Conservation (phyloP, 1,140 invertebrate species). For the Aphelenchoides fujianensis region DNA sequence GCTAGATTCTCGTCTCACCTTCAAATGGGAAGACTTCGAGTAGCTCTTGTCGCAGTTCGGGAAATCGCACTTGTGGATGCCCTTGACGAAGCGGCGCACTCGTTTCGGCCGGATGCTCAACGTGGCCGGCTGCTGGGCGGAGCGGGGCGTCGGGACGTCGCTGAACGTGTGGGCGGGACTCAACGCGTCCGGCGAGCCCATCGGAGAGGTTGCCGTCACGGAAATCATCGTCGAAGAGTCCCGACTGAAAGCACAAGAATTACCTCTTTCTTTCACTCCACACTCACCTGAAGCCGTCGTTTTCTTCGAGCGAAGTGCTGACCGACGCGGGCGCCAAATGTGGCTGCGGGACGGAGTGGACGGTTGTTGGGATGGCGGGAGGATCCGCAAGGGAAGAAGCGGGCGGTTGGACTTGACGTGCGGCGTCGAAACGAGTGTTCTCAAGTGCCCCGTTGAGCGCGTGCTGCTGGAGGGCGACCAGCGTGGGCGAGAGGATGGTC, state of each 20-base stretch:
- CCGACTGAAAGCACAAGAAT: too few species aligned
- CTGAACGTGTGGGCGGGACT: conserved; percentile 20
- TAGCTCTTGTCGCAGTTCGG: conserved; percentile 73
- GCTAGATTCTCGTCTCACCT: too few species aligned
- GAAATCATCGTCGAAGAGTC: too few species aligned
- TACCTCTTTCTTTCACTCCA: too few species aligned
- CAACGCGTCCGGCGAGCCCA: too few species aligned
- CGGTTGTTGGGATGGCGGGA: too few species aligned
- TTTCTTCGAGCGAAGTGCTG: too few species aligned
- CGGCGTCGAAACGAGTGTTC: background rate
- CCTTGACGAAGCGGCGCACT: conserved; percentile 20
- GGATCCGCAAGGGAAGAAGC: too few species aligned
- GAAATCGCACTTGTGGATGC: conserved; percentile 67
- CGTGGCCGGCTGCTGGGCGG: conserved; percentile 7
- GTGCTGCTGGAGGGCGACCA: background rate
- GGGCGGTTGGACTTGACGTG: background rate
- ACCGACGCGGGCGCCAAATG: too few species aligned
- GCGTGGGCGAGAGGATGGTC: background rate
- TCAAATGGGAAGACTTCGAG: conserved; percentile 73
- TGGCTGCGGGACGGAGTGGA: too few species aligned
- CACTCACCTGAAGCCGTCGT: too few species aligned
- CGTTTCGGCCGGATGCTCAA: background rate
- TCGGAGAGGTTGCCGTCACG: too few species aligned
- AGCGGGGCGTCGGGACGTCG: background rate
- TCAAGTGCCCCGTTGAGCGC: background rate